Conservation (phyloP, 2,888 invertebrate species). For the Drosophila lacicola region DNA sequence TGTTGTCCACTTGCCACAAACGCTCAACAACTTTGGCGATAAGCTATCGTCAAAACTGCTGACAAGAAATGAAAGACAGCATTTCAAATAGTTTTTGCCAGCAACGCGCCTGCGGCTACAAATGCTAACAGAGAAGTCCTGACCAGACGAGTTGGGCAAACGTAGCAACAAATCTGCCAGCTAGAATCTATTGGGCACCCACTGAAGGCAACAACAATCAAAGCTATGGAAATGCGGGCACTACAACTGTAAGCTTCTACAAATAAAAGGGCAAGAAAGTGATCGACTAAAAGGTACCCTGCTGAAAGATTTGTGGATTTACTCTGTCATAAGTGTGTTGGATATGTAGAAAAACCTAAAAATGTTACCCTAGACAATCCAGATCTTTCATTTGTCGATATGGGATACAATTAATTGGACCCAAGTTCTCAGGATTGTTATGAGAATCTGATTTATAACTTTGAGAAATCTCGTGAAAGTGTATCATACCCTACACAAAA, state of each 20-base stretch:
- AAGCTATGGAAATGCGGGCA: slow-evolving; percentile 19
- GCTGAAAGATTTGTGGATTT: background rate
- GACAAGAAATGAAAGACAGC: slow-evolving; percentile 32
- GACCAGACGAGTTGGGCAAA: slow-evolving; percentile 16
- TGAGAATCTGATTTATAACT: no score
- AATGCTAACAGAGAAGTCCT: slow-evolving; percentile 19
- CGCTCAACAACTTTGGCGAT: slow-evolving; percentile 40
- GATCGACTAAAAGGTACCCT: slow-evolving; percentile 13
- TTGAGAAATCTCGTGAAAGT: background rate
- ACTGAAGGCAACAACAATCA: slow-evolving; percentile 28
- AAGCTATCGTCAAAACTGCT: slow-evolving; percentile 34
- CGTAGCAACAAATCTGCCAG: slow-evolving; percentile 9
- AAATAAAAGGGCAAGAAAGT: slow-evolving; percentile 4
- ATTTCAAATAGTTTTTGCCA: slow-evolving; percentile 33
- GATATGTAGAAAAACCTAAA: background rate
- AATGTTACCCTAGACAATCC: background rate
- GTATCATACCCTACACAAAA: no score
- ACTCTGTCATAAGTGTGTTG: background rate
- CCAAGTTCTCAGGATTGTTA: no score
- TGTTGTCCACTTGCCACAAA: slow-evolving; percentile 34
- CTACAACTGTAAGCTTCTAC: slow-evolving; percentile 34
- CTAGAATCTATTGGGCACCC: slow-evolving; percentile 1
- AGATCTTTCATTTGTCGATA: background rate
- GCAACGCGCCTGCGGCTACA: slow-evolving; percentile 35
- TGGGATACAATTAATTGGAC: no score